Evolutionary conservation across 2,888 invertebrate species (phyloP).

Genomic region (Dynastes maya): DNA sequence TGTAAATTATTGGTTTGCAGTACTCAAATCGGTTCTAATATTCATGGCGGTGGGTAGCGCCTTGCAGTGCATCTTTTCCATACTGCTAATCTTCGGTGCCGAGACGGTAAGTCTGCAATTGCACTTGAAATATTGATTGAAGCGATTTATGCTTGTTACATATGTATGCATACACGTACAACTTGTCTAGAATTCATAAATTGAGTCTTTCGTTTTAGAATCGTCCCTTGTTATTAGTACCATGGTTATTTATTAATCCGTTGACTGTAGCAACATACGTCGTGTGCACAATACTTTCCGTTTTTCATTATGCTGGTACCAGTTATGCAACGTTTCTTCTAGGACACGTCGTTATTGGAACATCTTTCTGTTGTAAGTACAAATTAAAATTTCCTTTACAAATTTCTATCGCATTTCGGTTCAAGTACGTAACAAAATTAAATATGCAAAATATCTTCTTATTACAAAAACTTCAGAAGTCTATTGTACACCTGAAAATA

Average conservation of each 20-base stretch:
- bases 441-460: too few species aligned
- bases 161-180: conserved; percentile 2
- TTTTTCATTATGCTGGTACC: conserved; percentile 63
- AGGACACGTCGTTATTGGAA: conserved; percentile 63
- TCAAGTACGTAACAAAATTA: too few species aligned
- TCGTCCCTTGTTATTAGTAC: conserved; percentile 64
- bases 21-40: conserved; percentile 63
- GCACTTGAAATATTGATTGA: conserved; percentile 9
- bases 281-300: conserved; percentile 63
- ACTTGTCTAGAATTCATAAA: neutral
- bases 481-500: too few species aligned
- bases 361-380: conserved; percentile 63
- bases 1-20: conserved; percentile 60
- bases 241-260: conserved; percentile 66
- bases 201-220: conserved; percentile 63
- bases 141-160: neutral
- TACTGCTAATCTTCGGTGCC: conserved; percentile 67
- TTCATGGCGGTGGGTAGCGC: conserved; percentile 64
- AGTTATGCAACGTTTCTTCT: conserved; percentile 63
- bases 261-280: conserved; percentile 63
- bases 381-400: conserved; percentile 3
- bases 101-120: conserved; percentile 64
- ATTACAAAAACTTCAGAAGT: too few species aligned
- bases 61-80: conserved; percentile 65
- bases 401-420: too few species aligned